These are phyloP conservation scores for Agapornis canus DNA, from an alignment of 2,797 vertebrate genomes.

Conservation along the genomic window DNA sequence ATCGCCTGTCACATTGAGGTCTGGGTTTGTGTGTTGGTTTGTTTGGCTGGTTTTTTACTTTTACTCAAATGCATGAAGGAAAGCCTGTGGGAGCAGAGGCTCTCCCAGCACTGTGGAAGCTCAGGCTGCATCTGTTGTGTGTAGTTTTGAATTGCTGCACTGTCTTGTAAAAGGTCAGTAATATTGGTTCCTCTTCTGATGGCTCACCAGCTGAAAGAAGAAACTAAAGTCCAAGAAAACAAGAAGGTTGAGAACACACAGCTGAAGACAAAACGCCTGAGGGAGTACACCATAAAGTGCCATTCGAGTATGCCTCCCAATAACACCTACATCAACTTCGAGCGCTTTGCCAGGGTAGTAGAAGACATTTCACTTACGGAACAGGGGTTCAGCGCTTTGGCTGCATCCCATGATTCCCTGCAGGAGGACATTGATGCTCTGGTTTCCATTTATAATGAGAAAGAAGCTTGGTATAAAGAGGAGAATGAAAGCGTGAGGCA, in stretches of 20 bases:
- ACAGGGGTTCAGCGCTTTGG: slow-evolving; percentile 70
- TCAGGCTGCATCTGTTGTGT: slow-evolving; percentile 7
- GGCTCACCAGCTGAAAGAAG: slow-evolving; percentile 79
- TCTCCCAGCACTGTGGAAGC: slow-evolving; percentile 4
- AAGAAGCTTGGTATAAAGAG: slow-evolving; percentile 90
- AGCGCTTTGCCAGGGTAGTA: slow-evolving; percentile 83
- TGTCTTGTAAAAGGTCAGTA: slow-evolving; percentile 54
- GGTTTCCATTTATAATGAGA: slow-evolving; percentile 86
- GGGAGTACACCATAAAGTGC: slow-evolving; percentile 89
- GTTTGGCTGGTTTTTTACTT: not conserved
- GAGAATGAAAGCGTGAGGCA: slow-evolving; percentile 82
- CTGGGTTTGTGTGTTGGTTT: not conserved
- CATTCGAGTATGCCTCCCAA: slow-evolving; percentile 88
- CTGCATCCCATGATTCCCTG: slow-evolving; percentile 72
- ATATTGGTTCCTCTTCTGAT: slow-evolving; percentile 81
- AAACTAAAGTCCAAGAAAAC: slow-evolving; percentile 64
- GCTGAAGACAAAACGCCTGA: slow-evolving; percentile 87
- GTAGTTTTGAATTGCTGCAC: slow-evolving; percentile 56
- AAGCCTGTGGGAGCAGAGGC: not conserved
- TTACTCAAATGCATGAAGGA: slow-evolving; percentile 35
- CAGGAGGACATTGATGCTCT: slow-evolving; percentile 86
- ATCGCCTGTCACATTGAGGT: not conserved
- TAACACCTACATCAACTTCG: slow-evolving; percentile 89
- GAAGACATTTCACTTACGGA: slow-evolving; percentile 82
- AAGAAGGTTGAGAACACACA: slow-evolving; percentile 76